Base-by-base conservation (phyloP, 2,888 invertebrate genomes). In the Neuroscelio doddi region DNA sequence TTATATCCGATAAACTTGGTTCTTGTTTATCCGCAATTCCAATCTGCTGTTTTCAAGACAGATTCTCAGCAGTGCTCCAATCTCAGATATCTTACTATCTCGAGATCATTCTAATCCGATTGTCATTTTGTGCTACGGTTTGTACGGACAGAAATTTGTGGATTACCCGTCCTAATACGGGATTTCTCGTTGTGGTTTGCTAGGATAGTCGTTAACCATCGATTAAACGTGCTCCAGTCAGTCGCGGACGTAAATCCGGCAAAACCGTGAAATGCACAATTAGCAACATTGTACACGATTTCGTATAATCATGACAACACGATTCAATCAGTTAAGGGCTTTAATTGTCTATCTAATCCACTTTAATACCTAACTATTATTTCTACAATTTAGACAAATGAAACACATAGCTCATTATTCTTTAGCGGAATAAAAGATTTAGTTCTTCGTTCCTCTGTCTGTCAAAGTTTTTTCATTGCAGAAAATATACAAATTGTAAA, bases 31-130 rank as follows among this genome's bases (percentile, higher is more conserved):
- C n/a, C n/a, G n/a, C n/a, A n/a, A n/a, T n/a, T n/a, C n/a, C n/a
- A n/a, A n/a, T n/a, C n/a, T n/a, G n/a, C n/a, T n/a, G n/a, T n/a
- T n/a, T n/a, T n/a, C n/a, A n/a, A n/a, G n/a, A n/a, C n/a, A n/a
- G n/a, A n/a, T n/a, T n/a, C n/a, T n/a, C n/a, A 49, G 45, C 50
- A 46, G 53, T 44, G 61, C 49, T 42, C 47, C 32, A 42, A 52
- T 52, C 57, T 5, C 26, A 45, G 42, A n/a, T 15, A 24, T 30
- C 26, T 41, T 52, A 47, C 55, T 55, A 46, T 56, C 55, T 56
- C 51, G 62, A 27, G 51, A 63, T 56, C 50, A 51, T 56, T 51
- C 55, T 63, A 63, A 63, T 63, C 56, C 51, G 51, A 56, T 63
- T 63, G 62, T 50, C 51, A 47, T 63, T 49, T 49, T 29, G 42